Evolutionary conservation across 2,797 vertebrate species (phyloP), one percentile per base, ranked within the genome.

Genomic region (Clangula hyemalis): DNA sequence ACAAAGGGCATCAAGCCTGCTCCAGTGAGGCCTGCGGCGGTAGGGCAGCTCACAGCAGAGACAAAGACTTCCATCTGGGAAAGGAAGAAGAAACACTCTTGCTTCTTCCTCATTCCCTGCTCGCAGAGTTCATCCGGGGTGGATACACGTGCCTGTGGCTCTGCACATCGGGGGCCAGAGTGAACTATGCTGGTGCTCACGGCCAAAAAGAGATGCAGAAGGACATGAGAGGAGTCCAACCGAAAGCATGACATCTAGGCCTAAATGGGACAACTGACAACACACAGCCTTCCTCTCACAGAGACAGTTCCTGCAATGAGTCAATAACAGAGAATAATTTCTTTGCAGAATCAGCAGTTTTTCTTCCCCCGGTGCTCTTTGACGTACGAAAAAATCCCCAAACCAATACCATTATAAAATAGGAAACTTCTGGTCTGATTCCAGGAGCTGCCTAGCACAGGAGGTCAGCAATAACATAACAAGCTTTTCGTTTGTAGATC

Each of bases 51-150:
- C 21, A 22, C 10, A 13, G 57, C 2, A 87, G n/a, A 2, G 3
- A 56, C 16, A 13, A 53, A 34, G 43, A 57, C 10, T 39, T 71
- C 43, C 41, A 85, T 19, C 1, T 51, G 18, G 45, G 43, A 85
- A 94, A 77, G 6, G 16, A 88, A 66, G 34, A 78, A 43, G 10
- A 38, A 93, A 78, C 17, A 3, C 5, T 54, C 61, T 32, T 43
- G 34, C 32, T 85, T 76, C 49, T 82, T 76, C 34, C 30, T n/a
- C 27, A 13, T 15, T 66, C 2, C 4, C 11, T 21, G 39, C 36
- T 86, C 1, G 0, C 54, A 32, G 54, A 72, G 13, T 2, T 45
- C 21, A 39, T 32, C 4, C 1, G 2, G 2, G 3, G 45, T 0
- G 64, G 81, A 34, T 1, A 58, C 53, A 85, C 4, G 1, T 18